Base-by-base conservation (phyloP, 1,140 invertebrate genomes). In the Solen grandis region DNA sequence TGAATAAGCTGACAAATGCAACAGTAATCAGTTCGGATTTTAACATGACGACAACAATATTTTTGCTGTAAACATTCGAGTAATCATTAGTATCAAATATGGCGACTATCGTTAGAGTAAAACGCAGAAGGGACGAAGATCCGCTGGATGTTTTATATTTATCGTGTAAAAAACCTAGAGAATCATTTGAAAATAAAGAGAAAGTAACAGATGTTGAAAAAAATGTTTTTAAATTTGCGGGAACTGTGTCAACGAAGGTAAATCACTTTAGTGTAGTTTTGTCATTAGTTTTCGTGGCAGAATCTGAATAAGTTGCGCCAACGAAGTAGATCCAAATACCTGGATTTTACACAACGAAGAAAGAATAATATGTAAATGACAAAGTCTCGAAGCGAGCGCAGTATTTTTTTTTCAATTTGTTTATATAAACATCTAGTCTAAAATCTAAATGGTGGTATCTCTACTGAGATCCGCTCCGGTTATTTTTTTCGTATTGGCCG, bases 71-170 rank as follows among this genome's bases (percentile, higher is more conserved):
- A n/a, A n/a, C n/a, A n/a, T n/a, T n/a, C n/a, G n/a, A n/a, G n/a
- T n/a, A n/a, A n/a, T n/a, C n/a, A n/a, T n/a, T n/a, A n/a, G n/a
- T n/a, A n/a, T n/a, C 36, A 16, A 69, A 68, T 3, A 90, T 91
- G 89, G 88, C 90, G 59, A 89, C 89, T 5, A 84, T 91, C 36
- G 75, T 91, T 0, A 57, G 90, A 73, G 73, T 91, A 3, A 90
- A 90, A 80, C 84, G 90, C 52, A 81, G 85, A 68, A 83, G 86
- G 68, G 70, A 83, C 52, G 88, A 89, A 81, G 89, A 90, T 83
- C 88, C 89, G 0, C 74, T 86, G 1, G 86, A 91, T 73, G 81
- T 82, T 22, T 74, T 91, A 36, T 60, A 88, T 52, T 27, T 91
- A 35, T 87, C 88, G 8, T 87, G 87, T 79, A 91, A 90, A 85